Conservation (phyloP, 1,140 invertebrate species). For the Condylostylus longicornis region DNA sequence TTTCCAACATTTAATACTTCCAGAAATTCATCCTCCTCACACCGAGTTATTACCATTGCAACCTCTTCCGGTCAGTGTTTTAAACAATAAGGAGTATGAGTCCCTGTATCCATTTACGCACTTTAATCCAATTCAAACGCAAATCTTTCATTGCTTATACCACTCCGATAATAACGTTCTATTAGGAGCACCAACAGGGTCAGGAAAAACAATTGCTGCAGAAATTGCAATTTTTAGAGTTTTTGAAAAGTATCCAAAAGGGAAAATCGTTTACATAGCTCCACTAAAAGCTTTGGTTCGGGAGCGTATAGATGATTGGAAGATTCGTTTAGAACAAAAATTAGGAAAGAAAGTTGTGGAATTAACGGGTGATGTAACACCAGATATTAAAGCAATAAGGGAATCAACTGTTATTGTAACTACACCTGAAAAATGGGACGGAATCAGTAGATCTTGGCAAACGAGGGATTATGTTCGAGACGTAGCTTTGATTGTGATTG, state of each 20-base stretch:
- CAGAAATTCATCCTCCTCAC: constrained; percentile 83
- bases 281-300: constrained; percentile 94
- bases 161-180: constrained; percentile 90
- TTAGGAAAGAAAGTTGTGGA: constrained; percentile 83
- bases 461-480: constrained; percentile 86
- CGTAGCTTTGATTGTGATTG: constrained; percentile 89
- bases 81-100: constrained; percentile 65
- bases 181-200: constrained; percentile 94
- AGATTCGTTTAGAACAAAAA: constrained; percentile 62
- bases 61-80: constrained; percentile 70
- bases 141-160: constrained; percentile 94
- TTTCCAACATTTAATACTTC: constrained; percentile 81
- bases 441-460: constrained; percentile 94
- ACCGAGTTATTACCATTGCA: constrained; percentile 85
- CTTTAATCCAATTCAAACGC: constrained; percentile 99
- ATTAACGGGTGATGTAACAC: constrained; percentile 91
- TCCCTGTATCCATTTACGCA: constrained; percentile 81
- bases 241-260: constrained; percentile 65
- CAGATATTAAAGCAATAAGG: constrained; percentile 74
- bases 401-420: constrained; percentile 88
- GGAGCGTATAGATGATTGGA: constrained; percentile 95
- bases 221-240: constrained; percentile 95
- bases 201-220: constrained; percentile 96
- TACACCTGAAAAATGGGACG: constrained; percentile 99
- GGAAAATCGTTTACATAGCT: constrained; percentile 96